Base-by-base conservation (phyloP, 92 coral and sea anemone genomes). In the Siderastrea radians region DNA sequence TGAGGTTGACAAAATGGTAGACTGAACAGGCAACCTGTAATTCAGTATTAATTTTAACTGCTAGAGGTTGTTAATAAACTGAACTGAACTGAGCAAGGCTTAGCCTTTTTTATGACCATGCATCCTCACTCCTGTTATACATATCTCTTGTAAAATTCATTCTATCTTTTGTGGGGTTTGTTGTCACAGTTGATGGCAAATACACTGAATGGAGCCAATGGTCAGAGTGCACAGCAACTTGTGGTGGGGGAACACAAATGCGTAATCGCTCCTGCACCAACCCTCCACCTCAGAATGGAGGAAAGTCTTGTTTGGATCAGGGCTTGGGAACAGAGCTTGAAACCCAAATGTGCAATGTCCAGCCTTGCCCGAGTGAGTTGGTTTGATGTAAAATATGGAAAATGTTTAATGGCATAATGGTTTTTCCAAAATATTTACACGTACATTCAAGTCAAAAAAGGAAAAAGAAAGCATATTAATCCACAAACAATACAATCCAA, bases 161-260 rank as follows among this genome's bases (percentile, higher is more conserved):
- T 60, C 16, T 19, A 4, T 64, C 45, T 19, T 1, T n/a, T n/a
- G n/a, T 7, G 26, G 5, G 45, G 14, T 66, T 74, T 15, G 12
- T 47, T 74, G 16, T 74, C 38, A 15, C 85, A 97, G 99, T 97
- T 69, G 91, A 97, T 81, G 99, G 98, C 3, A 94, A 90, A 54
- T 95, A 95, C 79, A 86, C 96, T 47, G 82, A 88, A 7, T 97
- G 99, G 99, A 88, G 90, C 68, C 78, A 74, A 26, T 97, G 99
- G 99, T 73, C 95, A 44, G 94, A 92, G 16, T 97, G 99, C 38
- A 92, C 98, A 44, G 96, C 95, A 19, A 90, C 99, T 6, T 97
- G 99, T 68, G 99, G 98, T 44, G 99, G 99, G 11, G 99, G 99
- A 53, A 88, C 97, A 10, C 98, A 93, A 62, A 81, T 90, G 91